Conservation (phyloP, 2,113 vertebrate species). For the Vidua chalybeata region DNA sequence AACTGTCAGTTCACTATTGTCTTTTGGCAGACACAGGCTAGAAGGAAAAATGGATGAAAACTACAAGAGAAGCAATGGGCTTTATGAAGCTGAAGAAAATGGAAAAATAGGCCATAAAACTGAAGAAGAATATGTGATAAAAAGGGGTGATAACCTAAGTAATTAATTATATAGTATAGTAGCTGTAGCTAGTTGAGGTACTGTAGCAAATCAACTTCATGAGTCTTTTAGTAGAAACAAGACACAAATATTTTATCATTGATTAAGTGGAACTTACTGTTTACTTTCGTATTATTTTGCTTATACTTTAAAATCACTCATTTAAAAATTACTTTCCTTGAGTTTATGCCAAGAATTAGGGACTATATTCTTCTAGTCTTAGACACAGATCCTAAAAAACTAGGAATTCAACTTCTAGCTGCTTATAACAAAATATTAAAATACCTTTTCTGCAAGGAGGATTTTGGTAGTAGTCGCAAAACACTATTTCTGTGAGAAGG, state of each 20-base stretch:
- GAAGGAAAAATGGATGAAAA: background rate
- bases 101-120: background rate
- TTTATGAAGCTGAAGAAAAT: background rate
- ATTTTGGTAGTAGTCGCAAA: slow-evolving; percentile 36
- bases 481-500: slow-evolving; percentile 42
- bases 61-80: background rate
- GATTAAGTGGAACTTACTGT: background rate
- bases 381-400: background rate
- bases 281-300: background rate
- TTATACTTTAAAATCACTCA: background rate
- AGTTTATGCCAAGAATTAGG: background rate
- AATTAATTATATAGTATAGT: background rate
- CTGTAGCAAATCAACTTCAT: background rate
- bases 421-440: slow-evolving; percentile 10
- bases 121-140: background rate
- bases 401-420: slow-evolving; percentile 43
- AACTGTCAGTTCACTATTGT: background rate
- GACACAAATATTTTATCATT: background rate
- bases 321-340: background rate
- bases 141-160: background rate
- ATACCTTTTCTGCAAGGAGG: slow-evolving; percentile 23
- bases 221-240: background rate
- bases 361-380: background rate
- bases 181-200: background rate
- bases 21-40: background rate